Evolutionary conservation across 64 coral and sea anemone genomes (phyloP), one percentile per base, ranked within the genome.

Genomic region (Porites australiensis): DNA sequence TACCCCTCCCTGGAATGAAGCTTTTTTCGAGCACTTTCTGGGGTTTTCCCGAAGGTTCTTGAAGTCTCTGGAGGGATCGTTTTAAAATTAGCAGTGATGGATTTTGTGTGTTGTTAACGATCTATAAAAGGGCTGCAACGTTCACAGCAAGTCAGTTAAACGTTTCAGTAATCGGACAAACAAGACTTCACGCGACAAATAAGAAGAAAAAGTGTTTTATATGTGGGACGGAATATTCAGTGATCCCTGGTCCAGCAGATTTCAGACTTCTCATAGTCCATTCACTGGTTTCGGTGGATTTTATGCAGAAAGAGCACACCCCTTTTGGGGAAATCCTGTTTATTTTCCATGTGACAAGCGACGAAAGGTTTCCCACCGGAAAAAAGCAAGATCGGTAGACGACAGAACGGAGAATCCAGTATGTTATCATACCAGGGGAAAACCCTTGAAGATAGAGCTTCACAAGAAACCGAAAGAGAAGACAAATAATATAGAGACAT

Each of bases 21-120:
- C 7, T 57, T 4, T 57, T 20, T 68, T 21, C 16, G 8, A 68
- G 19, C 14, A 20, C 15, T 52, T 84, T 67, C 81, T 43, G 46
- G 81, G 81, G 81, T 84, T 84, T 84, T 84, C 81, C 81, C 81
- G 81, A 13, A 52, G 45, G 19, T 69, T 68, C 81, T 5, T 37
- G 3, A 50, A 20, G 11, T 58, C 61, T 44, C 53, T 43, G 65
- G 58, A 60, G 23, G 14, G 53, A 14, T 64, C 15, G 13, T 46
- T 84, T 65, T 9, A 68, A 84, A 63, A 83, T 66, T 68, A 68
- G 46, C 9, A 20, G 19, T 84, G 45, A 84, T 13, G 6, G 10
- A 62, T 18, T 52, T 53, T 16, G 16, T 51, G 20, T 2, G 16
- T 68, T 2, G 10, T 68, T 37, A 50, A 52, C 13, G 19, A 5